Percentiles rank a stretch among this genome's conserved stretches.
These are phyloP conservation scores for Heliconius hewitsoni DNA, from an alignment of 1,140 invertebrate species.

Conservation along the genomic window DNA sequence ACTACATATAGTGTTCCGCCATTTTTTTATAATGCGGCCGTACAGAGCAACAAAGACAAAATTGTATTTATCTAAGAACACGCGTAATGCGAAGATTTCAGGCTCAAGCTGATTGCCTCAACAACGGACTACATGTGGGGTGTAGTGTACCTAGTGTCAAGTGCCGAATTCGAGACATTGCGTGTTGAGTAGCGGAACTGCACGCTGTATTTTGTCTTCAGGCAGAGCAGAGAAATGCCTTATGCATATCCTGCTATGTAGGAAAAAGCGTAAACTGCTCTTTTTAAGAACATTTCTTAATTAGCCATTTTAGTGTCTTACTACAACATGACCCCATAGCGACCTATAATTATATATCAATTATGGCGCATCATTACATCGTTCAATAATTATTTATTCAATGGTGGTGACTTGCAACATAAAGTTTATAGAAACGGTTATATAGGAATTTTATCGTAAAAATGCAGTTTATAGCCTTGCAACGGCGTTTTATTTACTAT, in stretches of 20 bases:
- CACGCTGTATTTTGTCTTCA: neutral
- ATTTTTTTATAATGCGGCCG: too few species aligned
- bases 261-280: neutral
- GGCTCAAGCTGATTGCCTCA: too few species aligned
- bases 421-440: neutral
- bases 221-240: neutral
- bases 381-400: neutral
- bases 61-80: too few species aligned
- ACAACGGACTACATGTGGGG: too few species aligned
- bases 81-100: too few species aligned
- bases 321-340: neutral
- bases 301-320: neutral
- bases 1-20: too few species aligned
- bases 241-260: neutral
- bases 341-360: neutral
- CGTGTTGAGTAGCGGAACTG: neutral
- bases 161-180: too few species aligned
- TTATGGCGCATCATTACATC: neutral
- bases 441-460: neutral
- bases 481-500: neutral
- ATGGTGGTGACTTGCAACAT: neutral
- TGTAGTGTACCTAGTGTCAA: too few species aligned
- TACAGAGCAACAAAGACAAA: too few species aligned
- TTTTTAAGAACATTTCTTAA: neutral
- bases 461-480: conserved; percentile 1